A percentile compares a stretch with the other conserved stretches of the same genome.
phyloP scores from a whole-genome alignment of 2,113 vertebrate genomes.

The Silurus glanis region DNA sequence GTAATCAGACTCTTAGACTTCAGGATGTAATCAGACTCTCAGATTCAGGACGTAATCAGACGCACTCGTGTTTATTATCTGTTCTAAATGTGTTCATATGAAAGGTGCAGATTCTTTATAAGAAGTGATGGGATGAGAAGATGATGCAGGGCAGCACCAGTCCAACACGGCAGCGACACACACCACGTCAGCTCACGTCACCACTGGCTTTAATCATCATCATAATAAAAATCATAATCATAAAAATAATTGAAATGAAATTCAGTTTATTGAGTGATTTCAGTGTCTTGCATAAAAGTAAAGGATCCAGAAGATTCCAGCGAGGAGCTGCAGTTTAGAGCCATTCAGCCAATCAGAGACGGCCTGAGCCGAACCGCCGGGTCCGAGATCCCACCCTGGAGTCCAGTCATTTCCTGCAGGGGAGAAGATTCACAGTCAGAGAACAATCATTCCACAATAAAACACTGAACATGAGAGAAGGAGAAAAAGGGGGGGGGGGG shows the following conservation, averaged over 20 bases:
- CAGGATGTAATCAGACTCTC: not conserved
- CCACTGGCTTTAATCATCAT: not conserved
- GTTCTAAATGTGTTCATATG: slow-evolving; percentile 13
- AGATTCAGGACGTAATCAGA: too few species aligned
- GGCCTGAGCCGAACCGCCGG: slow-evolving; percentile 37
- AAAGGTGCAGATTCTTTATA: slow-evolving; percentile 30
- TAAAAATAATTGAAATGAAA: not conserved
- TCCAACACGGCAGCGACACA: slow-evolving; percentile 29
- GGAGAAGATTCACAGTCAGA: slow-evolving; percentile 30
- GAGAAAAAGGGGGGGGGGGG: too few species aligned
- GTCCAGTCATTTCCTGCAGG: slow-evolving; percentile 63
- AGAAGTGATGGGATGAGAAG: slow-evolving; percentile 11
- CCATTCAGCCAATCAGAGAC: slow-evolving; percentile 20
- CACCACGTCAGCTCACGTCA: not conserved
- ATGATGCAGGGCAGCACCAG: slow-evolving; percentile 21
- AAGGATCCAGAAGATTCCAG: slow-evolving; percentile 41
- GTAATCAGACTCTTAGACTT: not conserved
- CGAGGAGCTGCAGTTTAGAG: slow-evolving; percentile 28
- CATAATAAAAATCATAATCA: not conserved
- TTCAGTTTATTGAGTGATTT: slow-evolving; percentile 25
- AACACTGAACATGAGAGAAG: not conserved
- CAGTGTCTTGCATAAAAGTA: slow-evolving; percentile 48
- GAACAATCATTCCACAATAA: not conserved
- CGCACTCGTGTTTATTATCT: slow-evolving; percentile 15
- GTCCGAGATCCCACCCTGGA: slow-evolving; percentile 57